Evolutionary conservation across 2,888 invertebrate species (phyloP), one percentile per base, ranked within the genome.

Genomic region (Gymnoscelis rufifasciata): DNA sequence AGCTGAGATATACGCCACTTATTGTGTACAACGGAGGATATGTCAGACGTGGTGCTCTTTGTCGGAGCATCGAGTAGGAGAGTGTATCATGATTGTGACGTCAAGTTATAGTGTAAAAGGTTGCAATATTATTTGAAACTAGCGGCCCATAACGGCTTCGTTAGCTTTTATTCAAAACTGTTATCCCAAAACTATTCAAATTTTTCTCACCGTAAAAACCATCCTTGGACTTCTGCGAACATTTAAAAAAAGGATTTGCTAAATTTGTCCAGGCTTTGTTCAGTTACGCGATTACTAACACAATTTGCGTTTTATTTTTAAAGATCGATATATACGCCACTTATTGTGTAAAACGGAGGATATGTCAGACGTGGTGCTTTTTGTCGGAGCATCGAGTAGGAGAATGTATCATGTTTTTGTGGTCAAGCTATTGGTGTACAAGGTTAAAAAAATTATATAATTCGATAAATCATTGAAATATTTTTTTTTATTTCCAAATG

Each of bases 91-190:
- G 28, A 19, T 10, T 23, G 19, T 23, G 35, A 23, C 3, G 33
- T 2, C 35, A 3, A 10, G 15, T 7, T 35, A 35, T 19, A 4
- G n/a, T 10, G 19, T 5, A 19, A 84, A 88, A 88, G 83, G 88
- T 84, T 88, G 87, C 86, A 87, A 86, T 87, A 84, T 86, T 87
- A 88, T 88, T 83, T 83, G 88, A 87, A 88, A n/a, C n/a, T n/a
- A n/a, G n/a, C n/a, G n/a, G n/a, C n/a, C n/a, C n/a, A n/a, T n/a
- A n/a, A n/a, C n/a, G n/a, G n/a, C n/a, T n/a, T n/a, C n/a, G n/a
- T n/a, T n/a, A n/a, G n/a, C n/a, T n/a, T n/a, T n/a, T n/a, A n/a
- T n/a, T n/a, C n/a, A n/a, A n/a, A n/a, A n/a, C n/a, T n/a, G n/a
- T n/a, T n/a, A n/a, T n/a, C n/a, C n/a, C n/a, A n/a, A n/a, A n/a